Conservation (phyloP, 2,797 vertebrate species). For the Gymnothorax javanicus region DNA sequence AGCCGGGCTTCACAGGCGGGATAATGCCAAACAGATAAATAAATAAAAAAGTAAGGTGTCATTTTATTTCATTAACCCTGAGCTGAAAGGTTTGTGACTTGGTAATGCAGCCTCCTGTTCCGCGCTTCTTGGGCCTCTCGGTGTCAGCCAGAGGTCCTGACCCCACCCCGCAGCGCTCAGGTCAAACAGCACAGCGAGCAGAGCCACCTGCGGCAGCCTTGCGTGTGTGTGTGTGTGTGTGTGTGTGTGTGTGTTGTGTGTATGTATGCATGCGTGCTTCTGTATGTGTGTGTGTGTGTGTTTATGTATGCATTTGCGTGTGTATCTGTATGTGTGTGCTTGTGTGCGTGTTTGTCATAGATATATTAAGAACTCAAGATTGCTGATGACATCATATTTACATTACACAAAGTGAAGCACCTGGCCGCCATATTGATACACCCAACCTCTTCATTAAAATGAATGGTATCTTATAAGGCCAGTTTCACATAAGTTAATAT, state of each 20-base stretch:
- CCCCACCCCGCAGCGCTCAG: not conserved
- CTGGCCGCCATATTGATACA: too few species aligned
- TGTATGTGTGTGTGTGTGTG: not conserved
- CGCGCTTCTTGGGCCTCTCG: not conserved
- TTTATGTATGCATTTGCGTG: not conserved
- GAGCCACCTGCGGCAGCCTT: not conserved
- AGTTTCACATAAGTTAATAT: too few species aligned
- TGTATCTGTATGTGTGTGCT: not conserved
- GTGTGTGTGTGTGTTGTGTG: not conserved
- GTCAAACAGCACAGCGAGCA: not conserved
- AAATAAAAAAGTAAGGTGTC: slow-evolving; percentile 76
- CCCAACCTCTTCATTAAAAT: too few species aligned
- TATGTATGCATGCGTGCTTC: not conserved
- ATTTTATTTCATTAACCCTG: slow-evolving; percentile 83
- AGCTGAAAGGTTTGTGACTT: slow-evolving; percentile 45
- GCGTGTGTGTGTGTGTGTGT: not conserved
- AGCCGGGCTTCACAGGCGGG: slow-evolving; percentile 73
- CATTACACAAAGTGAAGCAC: too few species aligned
- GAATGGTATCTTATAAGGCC: too few species aligned
- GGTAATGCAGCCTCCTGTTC: not conserved
- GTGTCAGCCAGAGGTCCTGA: not conserved
- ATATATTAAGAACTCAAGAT: too few species aligned
- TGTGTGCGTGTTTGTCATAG: too few species aligned
- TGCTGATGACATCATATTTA: too few species aligned
- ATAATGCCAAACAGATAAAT: slow-evolving; percentile 74